Evolutionary conservation across 2,113 vertebrate genomes (phyloP).

Genomic region (Setophaga coronata): DNA sequence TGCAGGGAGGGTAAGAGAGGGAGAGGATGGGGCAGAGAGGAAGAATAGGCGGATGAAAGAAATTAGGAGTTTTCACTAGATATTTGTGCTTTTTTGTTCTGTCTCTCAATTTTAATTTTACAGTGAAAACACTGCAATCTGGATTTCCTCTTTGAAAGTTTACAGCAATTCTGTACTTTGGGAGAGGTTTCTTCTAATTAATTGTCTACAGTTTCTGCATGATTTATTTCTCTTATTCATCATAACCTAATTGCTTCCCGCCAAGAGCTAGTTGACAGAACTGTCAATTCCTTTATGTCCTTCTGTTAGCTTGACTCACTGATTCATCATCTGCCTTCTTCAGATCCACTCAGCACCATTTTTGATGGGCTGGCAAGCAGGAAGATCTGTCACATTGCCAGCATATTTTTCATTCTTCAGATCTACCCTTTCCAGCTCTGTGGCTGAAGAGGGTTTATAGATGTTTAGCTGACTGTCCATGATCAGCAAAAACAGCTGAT

Average conservation of each 20-base stretch:
- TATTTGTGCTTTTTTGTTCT: neutral
- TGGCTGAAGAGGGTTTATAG: neutral
- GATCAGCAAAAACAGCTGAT: slow-evolving; percentile 24
- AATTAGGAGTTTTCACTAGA: neutral
- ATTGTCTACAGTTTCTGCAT: neutral
- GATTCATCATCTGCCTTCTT: slow-evolving; percentile 2
- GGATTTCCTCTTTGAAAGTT: neutral
- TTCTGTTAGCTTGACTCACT: neutral
- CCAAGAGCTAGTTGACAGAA: neutral
- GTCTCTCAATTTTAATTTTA: neutral
- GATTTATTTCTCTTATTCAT: slow-evolving; percentile 26
- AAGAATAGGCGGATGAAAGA: neutral
- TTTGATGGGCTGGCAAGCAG: neutral
- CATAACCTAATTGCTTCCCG: slow-evolving; percentile 8
- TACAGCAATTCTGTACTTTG: neutral
- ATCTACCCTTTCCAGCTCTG: neutral
- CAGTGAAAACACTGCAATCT: neutral
- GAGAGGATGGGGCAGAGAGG: neutral
- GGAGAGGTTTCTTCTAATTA: neutral
- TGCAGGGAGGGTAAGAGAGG: neutral
- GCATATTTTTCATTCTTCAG: slow-evolving; percentile 18
- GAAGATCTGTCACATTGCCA: neutral
- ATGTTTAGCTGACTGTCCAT: neutral
- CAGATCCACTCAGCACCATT: neutral
- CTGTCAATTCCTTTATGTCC: slow-evolving; percentile 13